These are phyloP conservation scores for Euspilapteryx auroguttella DNA, from an alignment of 2,888 invertebrate genomes.

Conservation along the genomic window DNA sequence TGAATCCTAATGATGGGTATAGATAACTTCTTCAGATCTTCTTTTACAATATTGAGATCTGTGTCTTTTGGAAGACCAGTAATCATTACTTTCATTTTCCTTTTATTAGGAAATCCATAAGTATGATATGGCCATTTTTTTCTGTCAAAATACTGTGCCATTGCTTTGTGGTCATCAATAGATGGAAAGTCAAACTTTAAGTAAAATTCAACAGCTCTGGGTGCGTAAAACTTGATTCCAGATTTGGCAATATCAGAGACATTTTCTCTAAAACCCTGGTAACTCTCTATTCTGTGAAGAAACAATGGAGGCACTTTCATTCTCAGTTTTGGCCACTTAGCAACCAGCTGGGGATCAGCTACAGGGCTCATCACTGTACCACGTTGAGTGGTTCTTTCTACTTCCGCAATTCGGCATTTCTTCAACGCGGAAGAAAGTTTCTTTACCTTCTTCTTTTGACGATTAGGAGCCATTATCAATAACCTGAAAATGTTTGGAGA, in stretches of 20 bases:
- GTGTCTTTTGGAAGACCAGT: slow-evolving; percentile 21
- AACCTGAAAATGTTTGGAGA: too few relatives aligned
- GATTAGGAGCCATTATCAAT: too few relatives aligned
- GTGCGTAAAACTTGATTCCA: slow-evolving; percentile 19
- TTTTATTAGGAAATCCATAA: slow-evolving; percentile 21
- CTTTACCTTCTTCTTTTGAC: slow-evolving; percentile 10
- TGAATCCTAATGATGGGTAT: slow-evolving; percentile 26
- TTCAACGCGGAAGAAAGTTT: slow-evolving; percentile 10
- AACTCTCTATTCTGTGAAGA: slow-evolving; percentile 18
- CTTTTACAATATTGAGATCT: slow-evolving; percentile 16
- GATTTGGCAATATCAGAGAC: slow-evolving; percentile 14
- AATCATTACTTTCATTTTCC: slow-evolving; percentile 27
- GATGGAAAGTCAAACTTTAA: slow-evolving; percentile 19
- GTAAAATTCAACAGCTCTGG: slow-evolving; percentile 12
- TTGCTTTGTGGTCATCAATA: slow-evolving; percentile 18
- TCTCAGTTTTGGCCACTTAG: slow-evolving; percentile 20
- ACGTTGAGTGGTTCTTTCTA: not conserved
- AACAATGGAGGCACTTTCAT: slow-evolving; percentile 22
- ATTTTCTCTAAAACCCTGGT: slow-evolving; percentile 17
- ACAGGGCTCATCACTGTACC: slow-evolving; percentile 11
- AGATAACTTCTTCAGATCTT: slow-evolving; percentile 16
- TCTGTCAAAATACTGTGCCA: slow-evolving; percentile 21
- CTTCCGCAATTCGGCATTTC: slow-evolving; percentile 11
- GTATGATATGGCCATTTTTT: slow-evolving; percentile 28
- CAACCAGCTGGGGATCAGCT: slow-evolving; percentile 10